Percentiles rank a stretch among this genome's conserved stretches.
phyloP scores from a whole-genome alignment of 2,113 vertebrate species.

The Cichladusa arquata region DNA sequence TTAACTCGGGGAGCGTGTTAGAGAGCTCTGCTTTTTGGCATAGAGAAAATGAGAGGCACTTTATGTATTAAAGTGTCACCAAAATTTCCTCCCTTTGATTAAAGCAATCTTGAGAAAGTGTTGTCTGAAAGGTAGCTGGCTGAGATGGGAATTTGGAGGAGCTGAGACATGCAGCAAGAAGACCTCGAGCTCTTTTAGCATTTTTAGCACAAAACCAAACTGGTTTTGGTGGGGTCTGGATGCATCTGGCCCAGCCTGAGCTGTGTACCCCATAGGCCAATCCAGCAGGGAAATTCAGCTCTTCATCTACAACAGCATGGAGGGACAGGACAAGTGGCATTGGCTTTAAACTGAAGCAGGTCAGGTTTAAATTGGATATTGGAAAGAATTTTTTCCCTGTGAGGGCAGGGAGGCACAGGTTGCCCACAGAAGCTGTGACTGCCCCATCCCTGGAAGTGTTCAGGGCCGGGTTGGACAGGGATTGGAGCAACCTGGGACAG shows the following conservation, averaged over 20 bases:
- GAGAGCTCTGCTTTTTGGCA: constrained; percentile 28
- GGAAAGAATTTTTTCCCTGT: neutral
- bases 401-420: neutral
- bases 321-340: neutral
- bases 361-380: neutral
- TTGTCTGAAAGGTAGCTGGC: constrained; percentile 16
- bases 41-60: constrained; percentile 51
- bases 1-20: constrained; percentile 46
- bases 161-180: neutral
- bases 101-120: constrained; percentile 10
- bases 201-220: neutral
- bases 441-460: neutral
- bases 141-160: neutral
- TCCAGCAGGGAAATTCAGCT: neutral
- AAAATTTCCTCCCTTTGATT: constrained; percentile 41
- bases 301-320: neutral
- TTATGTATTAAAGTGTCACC: constrained; percentile 64
- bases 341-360: neutral
- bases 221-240: neutral
- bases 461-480: rapidly evolving
- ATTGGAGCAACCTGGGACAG: neutral
- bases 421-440: neutral
- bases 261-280: neutral
- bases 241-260: neutral
- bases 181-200: neutral